phyloP scores from a whole-genome alignment of 2,888 invertebrate species.

The Dicyrtomina minuta region DNA sequence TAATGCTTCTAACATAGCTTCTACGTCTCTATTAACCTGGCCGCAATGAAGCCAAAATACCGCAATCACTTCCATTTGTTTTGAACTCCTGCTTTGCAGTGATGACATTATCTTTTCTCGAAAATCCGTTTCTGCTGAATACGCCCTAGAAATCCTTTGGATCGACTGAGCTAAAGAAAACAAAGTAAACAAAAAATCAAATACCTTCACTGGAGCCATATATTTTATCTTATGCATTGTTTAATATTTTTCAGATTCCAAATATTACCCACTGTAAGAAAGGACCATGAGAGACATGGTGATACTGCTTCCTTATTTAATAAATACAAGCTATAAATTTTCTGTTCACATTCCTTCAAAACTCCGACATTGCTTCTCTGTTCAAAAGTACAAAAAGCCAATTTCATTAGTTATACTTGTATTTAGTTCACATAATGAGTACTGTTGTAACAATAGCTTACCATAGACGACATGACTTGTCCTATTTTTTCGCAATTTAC shows the following conservation, averaged over 20 bases:
- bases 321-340: conserved; percentile 8
- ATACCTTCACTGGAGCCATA: neutral
- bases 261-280: conserved; percentile 1
- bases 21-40: conserved; percentile 4
- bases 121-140: conserved; percentile 6
- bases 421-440: too few species aligned
- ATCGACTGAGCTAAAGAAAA: neutral
- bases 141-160: neutral
- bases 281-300: conserved; percentile 15
- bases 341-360: neutral
- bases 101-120: neutral
- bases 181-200: neutral
- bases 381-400: neutral
- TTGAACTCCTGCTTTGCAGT: neutral
- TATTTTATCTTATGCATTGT: too few species aligned
- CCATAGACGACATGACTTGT: conserved; percentile 40
- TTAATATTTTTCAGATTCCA: too few species aligned
- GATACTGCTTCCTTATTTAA: conserved; percentile 2
- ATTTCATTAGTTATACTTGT: too few species aligned
- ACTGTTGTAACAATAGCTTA: conserved; percentile 27
- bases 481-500: conserved; percentile 43
- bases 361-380: neutral
- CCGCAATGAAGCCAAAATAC: conserved; percentile 17
- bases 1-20: conserved; percentile 16
- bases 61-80: conserved; percentile 16